phyloP scores from a whole-genome alignment of 2,797 vertebrate species.

The Pelobates cultripes region DNA sequence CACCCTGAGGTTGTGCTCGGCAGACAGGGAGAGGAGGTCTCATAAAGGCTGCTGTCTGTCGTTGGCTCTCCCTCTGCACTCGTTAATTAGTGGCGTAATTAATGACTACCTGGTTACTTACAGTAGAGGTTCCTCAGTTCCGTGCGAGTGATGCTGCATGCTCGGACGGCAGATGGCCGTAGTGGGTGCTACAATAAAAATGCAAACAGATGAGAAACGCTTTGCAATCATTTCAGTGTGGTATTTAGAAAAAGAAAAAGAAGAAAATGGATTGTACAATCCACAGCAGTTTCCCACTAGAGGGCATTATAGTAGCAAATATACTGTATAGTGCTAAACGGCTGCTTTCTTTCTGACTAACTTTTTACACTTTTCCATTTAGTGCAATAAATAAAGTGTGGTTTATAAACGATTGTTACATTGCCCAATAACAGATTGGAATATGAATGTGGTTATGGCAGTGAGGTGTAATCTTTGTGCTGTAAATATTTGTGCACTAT shows the following conservation, averaged over 20 bases:
- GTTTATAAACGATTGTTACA: too few species aligned
- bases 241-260: not conserved
- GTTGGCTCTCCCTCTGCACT: not conserved
- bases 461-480: too few species aligned
- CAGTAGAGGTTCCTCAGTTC: not conserved
- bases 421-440: too few species aligned
- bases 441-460: too few species aligned
- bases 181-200: not conserved
- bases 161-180: not conserved
- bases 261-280: not conserved
- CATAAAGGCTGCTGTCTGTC: constrained; percentile 10
- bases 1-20: not conserved
- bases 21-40: not conserved
- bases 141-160: not conserved
- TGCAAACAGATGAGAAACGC: not conserved
- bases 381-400: too few species aligned
- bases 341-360: too few species aligned
- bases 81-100: constrained; percentile 23
- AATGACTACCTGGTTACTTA: constrained; percentile 6
- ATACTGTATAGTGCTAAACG: not conserved
- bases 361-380: too few species aligned
- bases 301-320: constrained; percentile 37
- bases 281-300: constrained; percentile 22
- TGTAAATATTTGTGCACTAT: too few species aligned
- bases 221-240: not conserved